A percentile compares a stretch with the other conserved stretches of the same genome.
Conservation (phyloP, 2,888 invertebrate species). For the Tholera decimalis region DNA sequence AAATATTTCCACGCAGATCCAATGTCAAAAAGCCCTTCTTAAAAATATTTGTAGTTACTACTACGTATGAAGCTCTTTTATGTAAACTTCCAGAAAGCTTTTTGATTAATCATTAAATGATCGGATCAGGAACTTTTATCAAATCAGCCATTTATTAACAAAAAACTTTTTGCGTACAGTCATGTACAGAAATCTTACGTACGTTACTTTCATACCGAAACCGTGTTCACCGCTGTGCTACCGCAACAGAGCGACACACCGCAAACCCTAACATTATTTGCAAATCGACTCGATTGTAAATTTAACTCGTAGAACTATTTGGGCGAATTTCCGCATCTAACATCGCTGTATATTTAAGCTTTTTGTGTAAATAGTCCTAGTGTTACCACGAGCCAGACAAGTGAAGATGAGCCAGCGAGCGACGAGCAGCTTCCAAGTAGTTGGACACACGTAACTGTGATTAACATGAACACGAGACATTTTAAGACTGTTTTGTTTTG, state of each 20-base stretch:
- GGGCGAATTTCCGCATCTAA: conserved; percentile 89
- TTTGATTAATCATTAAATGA: background rate
- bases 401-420: conserved; percentile 75
- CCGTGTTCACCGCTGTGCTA: conserved; percentile 54
- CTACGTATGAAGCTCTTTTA: too few relatives aligned
- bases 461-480: conserved; percentile 89
- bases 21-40: background rate
- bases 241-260: conserved; percentile 38
- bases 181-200: conserved; percentile 41
- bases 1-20: background rate
- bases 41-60: too few relatives aligned
- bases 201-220: conserved; percentile 42
- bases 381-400: conserved; percentile 73
- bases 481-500: conserved; percentile 89
- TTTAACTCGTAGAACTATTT: conserved; percentile 86
- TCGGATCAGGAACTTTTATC: background rate
- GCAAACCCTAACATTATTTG: conserved; percentile 63
- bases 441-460: conserved; percentile 87
- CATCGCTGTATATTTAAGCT: conserved; percentile 90
- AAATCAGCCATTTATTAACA: background rate
- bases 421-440: conserved; percentile 72
- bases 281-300: conserved; percentile 81
- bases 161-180: conserved; percentile 38
- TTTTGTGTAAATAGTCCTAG: conserved; percentile 90
- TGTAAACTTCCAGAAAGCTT: too few relatives aligned